A percentile compares a stretch with the other conserved stretches of the same genome.
phyloP scores from a whole-genome alignment of 2,113 vertebrate species.

The Tachuris rubrigastra region DNA sequence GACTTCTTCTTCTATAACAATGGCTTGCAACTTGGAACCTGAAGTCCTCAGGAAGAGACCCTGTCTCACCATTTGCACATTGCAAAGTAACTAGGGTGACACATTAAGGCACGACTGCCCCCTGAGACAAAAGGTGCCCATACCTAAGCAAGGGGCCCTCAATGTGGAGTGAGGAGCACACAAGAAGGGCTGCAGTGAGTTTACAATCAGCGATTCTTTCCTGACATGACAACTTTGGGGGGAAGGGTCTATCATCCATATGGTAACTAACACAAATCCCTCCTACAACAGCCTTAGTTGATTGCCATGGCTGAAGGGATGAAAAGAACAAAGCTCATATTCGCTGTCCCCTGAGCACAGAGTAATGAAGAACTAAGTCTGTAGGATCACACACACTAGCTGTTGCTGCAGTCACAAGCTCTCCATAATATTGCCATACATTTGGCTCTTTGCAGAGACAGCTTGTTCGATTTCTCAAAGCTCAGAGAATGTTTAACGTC shows the following conservation, averaged over 20 bases:
- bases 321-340: background rate
- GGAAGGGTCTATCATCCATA: background rate
- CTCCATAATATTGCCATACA: background rate
- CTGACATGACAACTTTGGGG: background rate
- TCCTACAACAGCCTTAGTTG: background rate
- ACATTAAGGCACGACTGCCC: background rate
- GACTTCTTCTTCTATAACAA: background rate
- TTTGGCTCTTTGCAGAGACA: background rate
- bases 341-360: background rate
- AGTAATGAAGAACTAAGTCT: background rate
- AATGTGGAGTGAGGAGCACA: accelerated
- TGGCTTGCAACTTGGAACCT: background rate
- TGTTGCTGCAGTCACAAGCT: background rate
- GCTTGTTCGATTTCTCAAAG: background rate
- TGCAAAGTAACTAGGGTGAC: background rate
- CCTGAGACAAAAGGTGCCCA: background rate
- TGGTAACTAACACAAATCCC: accelerated
- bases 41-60: no score
- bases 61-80: background rate
- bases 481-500: background rate
- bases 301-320: background rate
- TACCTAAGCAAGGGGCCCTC: background rate
- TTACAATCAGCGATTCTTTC: background rate
- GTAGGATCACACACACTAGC: background rate
- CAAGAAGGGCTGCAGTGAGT: accelerated